Conservation (phyloP, 2,797 vertebrate species). For the Sebastes baramenuke region DNA sequence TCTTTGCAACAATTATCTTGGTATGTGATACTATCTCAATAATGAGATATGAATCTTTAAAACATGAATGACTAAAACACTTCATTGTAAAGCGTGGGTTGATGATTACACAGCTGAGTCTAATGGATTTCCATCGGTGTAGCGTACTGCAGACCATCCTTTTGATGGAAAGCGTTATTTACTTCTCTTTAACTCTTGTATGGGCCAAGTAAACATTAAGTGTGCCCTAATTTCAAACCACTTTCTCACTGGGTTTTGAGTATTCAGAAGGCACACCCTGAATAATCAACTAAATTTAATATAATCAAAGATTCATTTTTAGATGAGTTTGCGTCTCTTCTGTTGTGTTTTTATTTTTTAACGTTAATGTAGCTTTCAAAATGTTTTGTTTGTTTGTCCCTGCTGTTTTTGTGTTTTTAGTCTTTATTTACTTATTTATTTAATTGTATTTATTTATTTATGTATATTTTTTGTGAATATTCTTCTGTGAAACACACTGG, state of each 20-base stretch:
- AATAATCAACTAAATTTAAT: not conserved
- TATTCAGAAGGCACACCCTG: not conserved
- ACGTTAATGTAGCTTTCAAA: not conserved
- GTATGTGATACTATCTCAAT: conserved; percentile 1
- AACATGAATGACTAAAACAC: not conserved
- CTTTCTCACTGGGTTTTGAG: not conserved
- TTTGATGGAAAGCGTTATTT: not conserved
- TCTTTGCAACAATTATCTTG: not conserved
- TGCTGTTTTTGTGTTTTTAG: no score
- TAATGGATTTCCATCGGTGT: not conserved
- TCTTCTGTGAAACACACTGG: no score
- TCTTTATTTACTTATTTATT: no score
- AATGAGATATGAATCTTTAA: conserved; percentile 16
- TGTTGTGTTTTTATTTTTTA: not conserved
- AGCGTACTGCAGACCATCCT: not conserved
- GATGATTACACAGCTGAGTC: not conserved
- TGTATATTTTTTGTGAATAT: no score
- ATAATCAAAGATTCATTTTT: not conserved
- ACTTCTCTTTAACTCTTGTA: not conserved
- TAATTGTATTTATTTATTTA: no score
- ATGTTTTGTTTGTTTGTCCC: no score
- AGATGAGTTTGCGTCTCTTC: not conserved
- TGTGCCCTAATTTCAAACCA: not conserved
- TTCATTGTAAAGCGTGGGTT: not conserved
- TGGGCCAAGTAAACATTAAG: not conserved